Base-by-base conservation (phyloP, 1,140 invertebrate species). In the Arion vulgaris region DNA sequence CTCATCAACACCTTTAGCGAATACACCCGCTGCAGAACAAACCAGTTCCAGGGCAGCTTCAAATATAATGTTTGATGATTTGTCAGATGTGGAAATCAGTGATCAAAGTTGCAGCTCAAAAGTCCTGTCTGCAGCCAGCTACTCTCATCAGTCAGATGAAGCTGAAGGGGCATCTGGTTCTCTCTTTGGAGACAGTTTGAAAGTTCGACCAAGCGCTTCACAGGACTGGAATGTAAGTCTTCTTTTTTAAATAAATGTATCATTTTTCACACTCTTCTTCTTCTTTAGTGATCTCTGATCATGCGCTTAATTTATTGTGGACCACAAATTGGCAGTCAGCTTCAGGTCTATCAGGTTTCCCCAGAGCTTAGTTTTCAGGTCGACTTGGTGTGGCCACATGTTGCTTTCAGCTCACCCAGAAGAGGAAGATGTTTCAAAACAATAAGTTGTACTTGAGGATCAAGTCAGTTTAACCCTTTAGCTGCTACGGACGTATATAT, bases 211-310 rank as follows among this genome's bases (percentile, higher is more conserved):
- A 1, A 79, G 41, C 38, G 51, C 41, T 36, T 68, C 76, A 36
- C 57, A 79, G n/a, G 78, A 80, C 26, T 71, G 19, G 62, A 80
- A 80, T 71, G 78, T 80, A n/a, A 80, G 78, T 69, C 53, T 45
- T 72, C 28, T 41, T n/a, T n/a, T n/a, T n/a, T n/a, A n/a, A n/a
- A n/a, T n/a, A n/a, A 11, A 28, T 11, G 7, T 38, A 5, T 74
- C 17, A 41, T 17, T 74, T 32, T 36, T 36, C 26, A 36, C 38
- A 74, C 38, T n/a, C n/a, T n/a, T n/a, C n/a, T n/a, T n/a, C n/a
- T n/a, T n/a, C n/a, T n/a, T n/a, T n/a, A n/a, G n/a, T n/a, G n/a
- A n/a, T n/a, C n/a, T n/a, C n/a, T n/a, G n/a, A n/a, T n/a, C n/a
- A n/a, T n/a, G n/a, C n/a, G n/a, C n/a, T n/a, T n/a, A n/a, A n/a